Conservation (phyloP, 1,140 invertebrate genomes). For the Drosophila watanabei region DNA sequence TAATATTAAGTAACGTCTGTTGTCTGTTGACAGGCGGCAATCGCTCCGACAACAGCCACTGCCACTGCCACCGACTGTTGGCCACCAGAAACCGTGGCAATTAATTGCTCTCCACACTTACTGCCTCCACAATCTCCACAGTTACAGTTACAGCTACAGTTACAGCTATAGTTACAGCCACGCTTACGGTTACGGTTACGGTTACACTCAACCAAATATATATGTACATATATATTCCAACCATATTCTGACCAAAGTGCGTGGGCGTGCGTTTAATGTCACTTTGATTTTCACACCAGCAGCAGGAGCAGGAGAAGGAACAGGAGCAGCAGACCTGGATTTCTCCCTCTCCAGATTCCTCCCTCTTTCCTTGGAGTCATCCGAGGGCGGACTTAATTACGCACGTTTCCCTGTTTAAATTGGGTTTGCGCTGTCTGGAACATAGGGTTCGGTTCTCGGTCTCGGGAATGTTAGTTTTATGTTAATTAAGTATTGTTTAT, state of each 20-base stretch:
- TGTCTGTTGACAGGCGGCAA: constrained; percentile 26
- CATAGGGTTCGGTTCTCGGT: not conserved
- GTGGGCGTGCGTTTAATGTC: constrained; percentile 61
- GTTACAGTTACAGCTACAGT: not conserved
- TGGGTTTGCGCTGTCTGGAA: constrained; percentile 43
- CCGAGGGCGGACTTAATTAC: constrained; percentile 63
- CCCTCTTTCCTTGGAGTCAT: constrained; percentile 8
- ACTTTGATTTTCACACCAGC: constrained; percentile 55
- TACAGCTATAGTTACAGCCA: not conserved
- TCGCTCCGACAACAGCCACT: not conserved
- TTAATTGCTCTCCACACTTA: constrained; percentile 34
- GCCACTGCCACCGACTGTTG: not conserved
- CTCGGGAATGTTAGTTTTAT: constrained; percentile 78
- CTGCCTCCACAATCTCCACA: not conserved
- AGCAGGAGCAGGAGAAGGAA: not conserved
- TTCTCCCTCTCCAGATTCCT: not conserved
- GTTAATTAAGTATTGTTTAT: constrained; percentile 82
- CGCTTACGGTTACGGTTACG: not conserved
- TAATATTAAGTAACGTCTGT: constrained; percentile 52
- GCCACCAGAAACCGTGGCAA: constrained; percentile 21
- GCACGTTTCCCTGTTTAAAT: constrained; percentile 79
- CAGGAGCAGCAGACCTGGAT: constrained; percentile 3
- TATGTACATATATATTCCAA: constrained; percentile 4
- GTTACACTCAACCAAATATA: constrained; percentile 8
- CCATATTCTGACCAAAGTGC: constrained; percentile 53